Evolutionary conservation across 2,113 vertebrate genomes (phyloP), one percentile per base, ranked within the genome.

Genomic region (Nannospalax galili): DNA sequence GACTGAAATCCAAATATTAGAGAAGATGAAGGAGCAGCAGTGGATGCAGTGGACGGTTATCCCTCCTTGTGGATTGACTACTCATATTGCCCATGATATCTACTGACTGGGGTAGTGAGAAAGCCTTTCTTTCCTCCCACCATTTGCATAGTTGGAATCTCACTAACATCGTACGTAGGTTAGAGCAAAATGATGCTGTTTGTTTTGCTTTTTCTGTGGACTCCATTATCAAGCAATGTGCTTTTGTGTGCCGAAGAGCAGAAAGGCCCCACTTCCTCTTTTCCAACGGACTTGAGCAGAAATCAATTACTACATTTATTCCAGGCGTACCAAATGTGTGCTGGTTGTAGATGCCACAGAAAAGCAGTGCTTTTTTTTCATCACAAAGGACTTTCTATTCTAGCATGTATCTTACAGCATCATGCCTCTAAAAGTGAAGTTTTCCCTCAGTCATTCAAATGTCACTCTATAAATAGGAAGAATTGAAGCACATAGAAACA

Each of bases 51-150:
- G 17, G 67, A 9, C 14, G 30, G 28, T 9, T 15, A 32, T 30
- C 81, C 70, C 58, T 95, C 62, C 81, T 93, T 78, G 45, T 84
- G 56, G 79, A 90, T 74, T 80, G n/a, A 8, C 9, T 70, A 16
- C 7, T 4, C 88, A 70, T 93, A 64, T 80, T 94, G 74, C 77
- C 73, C 95, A 95, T 84, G 95, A 67, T 60, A 77, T 52, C 90
- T 81, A 93, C 7, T 97, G 90, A 90, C 24, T 79, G 69, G 96
- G 88, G 65, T 26, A 0, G 10, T n/a, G 52, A 96, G 32, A 82
- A 77, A 32, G 93, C 95, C 93, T 85, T 96, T 0, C 0, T 90
- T 96, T 84, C 97, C 97, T 98, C 98, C 98, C 96, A 98, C 98
- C 22, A 37, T 0, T 0, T 90, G 92, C 97, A 94, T 98, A 93